Conservation (phyloP, 2,113 vertebrate genomes). For the Dunckerocampus dactyliophorus region DNA sequence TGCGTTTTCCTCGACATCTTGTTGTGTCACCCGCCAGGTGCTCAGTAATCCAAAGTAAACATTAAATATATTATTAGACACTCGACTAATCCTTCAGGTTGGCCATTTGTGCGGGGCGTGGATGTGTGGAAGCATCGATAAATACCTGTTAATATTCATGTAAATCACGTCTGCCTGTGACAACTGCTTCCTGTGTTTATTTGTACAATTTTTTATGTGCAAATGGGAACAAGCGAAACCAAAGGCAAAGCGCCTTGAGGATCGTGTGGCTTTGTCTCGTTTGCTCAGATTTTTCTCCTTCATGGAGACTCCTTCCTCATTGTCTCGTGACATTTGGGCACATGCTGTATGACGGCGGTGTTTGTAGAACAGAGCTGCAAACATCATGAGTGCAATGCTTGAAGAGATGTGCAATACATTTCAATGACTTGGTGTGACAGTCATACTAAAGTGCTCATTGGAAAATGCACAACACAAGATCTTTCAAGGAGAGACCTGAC, state of each 20-base stretch:
- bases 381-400: conserved; percentile 4
- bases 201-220: background rate
- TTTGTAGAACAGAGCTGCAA: conserved; percentile 3
- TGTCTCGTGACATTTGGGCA: conserved; percentile 20
- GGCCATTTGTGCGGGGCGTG: no score
- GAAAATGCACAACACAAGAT: no score
- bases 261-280: conserved; percentile 7
- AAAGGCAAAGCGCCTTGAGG: conserved; percentile 2
- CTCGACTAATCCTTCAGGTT: no score
- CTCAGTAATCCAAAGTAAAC: no score
- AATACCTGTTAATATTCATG: background rate
- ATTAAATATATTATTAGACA: no score
- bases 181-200: background rate
- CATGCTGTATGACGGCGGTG: background rate
- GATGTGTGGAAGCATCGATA: background rate
- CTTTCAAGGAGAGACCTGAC: no score
- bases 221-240: conserved; percentile 2
- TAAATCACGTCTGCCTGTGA: background rate
- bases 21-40: no score
- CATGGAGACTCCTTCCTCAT: background rate
- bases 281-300: conserved; percentile 1
- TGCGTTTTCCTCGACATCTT: no score
- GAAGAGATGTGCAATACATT: conserved; percentile 3
- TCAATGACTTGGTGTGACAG: background rate
- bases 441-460: background rate